These are phyloP conservation scores for Polyommatus icarus DNA, from an alignment of 2,888 invertebrate species.

Conservation along the genomic window DNA sequence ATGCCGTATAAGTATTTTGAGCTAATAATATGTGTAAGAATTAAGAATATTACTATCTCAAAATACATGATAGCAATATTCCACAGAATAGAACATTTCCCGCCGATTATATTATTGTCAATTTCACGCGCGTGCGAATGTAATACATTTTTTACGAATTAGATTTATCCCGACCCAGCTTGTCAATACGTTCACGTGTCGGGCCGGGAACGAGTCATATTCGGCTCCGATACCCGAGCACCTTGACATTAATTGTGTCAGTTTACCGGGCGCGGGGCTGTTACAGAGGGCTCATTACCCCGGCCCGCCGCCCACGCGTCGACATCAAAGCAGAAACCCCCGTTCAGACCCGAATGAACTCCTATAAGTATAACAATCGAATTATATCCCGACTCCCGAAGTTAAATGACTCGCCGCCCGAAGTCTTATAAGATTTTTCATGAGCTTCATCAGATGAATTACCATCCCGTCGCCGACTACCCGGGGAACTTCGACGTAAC, in stretches of 20 bases:
- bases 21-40: too few relatives aligned
- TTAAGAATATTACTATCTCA: too few relatives aligned
- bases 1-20: too few relatives aligned
- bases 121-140: background rate
- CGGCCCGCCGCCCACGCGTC: background rate
- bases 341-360: background rate
- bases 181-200: background rate
- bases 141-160: background rate
- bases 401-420: background rate
- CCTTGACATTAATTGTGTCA: background rate
- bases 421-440: slow-evolving; percentile 21
- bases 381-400: background rate
- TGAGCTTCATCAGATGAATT: background rate
- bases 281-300: background rate
- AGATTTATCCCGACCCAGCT: background rate
- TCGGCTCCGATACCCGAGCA: background rate
- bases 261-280: background rate
- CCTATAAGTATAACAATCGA: slow-evolving; percentile 5
- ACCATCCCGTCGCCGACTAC: background rate
- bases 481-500: background rate
- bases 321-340: background rate
- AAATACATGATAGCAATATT: too few relatives aligned
- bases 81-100: background rate
- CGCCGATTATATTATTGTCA: background rate
- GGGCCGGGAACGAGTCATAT: background rate